Percentiles rank a stretch among this genome's conserved stretches.
Conservation (phyloP, 2,113 vertebrate genomes). For the Cheilinus undulatus region DNA sequence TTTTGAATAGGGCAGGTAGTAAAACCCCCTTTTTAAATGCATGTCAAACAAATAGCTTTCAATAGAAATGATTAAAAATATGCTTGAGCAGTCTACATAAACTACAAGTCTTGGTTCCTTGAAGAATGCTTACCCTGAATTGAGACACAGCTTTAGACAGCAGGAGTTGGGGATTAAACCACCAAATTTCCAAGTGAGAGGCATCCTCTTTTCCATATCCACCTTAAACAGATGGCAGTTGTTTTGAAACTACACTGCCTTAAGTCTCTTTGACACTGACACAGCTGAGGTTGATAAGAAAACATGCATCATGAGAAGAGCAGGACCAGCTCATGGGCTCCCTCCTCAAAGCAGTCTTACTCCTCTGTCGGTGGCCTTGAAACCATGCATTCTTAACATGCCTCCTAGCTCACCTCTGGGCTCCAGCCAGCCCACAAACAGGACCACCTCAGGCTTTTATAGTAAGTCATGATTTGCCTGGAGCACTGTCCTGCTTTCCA, state of each 20-base stretch:
- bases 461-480: slow-evolving; percentile 57
- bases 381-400: slow-evolving; percentile 52
- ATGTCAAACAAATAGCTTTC: too few relatives aligned
- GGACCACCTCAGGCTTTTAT: slow-evolving; percentile 33
- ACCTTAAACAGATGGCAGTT: not conserved
- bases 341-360: slow-evolving; percentile 11
- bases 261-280: not conserved
- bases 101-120: too few relatives aligned
- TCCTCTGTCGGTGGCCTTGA: slow-evolving; percentile 32
- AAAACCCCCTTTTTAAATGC: too few relatives aligned
- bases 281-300: slow-evolving; percentile 48
- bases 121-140: too few relatives aligned
- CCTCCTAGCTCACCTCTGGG: slow-evolving; percentile 58
- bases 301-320: slow-evolving; percentile 28
- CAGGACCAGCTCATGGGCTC: slow-evolving; percentile 3
- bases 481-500: slow-evolving; percentile 53
- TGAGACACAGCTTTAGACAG: too few relatives aligned
- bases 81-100: too few relatives aligned
- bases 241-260: not conserved
- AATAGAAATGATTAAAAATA: too few relatives aligned
- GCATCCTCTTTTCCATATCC: not conserved
- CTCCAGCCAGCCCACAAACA: slow-evolving; percentile 37
- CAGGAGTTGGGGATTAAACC: too few relatives aligned
- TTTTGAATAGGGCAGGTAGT: too few relatives aligned
- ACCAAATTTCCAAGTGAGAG: not conserved